Base-by-base conservation (phyloP, 53 echinoderm and acorn worm genomes). In the Holothuria scabra region DNA sequence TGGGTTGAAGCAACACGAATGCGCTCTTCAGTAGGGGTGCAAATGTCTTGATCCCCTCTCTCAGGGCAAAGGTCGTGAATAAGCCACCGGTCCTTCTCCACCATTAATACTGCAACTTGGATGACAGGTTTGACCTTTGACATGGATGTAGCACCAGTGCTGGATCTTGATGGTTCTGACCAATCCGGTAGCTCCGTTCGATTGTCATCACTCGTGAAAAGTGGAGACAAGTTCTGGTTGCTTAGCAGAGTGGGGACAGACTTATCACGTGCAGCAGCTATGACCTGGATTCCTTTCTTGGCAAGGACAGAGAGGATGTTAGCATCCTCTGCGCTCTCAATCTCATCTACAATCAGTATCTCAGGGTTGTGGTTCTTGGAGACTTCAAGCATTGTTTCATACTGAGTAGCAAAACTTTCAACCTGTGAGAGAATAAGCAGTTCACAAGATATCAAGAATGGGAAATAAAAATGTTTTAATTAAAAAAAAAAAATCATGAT, bases 231-330 rank as follows among this genome's bases (percentile, higher is more conserved):
- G 21, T 59, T 56, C 2, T 82, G 87, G 41, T 87, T 87, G 20
- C 25, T 83, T 30, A 83, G 35, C 49, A 86, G 58, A 56, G 83
- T 85, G 22, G 48, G 55, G 56, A 86, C 66, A 76, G 83, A 75
- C 21, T 83, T 65, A 19, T 83, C 83, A 66, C 20, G 90, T 5
- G 67, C 87, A 23, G 76, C 12, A 19, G 83, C 48, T 26, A 90
- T 65, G 63, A 90, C 66, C 29, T 90, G 90, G n/a, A 90, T 69
- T 26, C 90, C 90, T 22, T 87, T 84, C 78, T 76, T 65, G 28
- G 65, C 58, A 21, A 86, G 30, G 0, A 28, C 60, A 9, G 61
- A 72, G 37, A 58, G 71, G 11, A 74, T 87, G 32, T 71, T 65
- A 13, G 90, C 90, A 33, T 90, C 90, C 11, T 52, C 58, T 32